These are phyloP conservation scores for Neogobius melanostomus DNA, from an alignment of 2,113 vertebrate genomes.

Conservation along the genomic window DNA sequence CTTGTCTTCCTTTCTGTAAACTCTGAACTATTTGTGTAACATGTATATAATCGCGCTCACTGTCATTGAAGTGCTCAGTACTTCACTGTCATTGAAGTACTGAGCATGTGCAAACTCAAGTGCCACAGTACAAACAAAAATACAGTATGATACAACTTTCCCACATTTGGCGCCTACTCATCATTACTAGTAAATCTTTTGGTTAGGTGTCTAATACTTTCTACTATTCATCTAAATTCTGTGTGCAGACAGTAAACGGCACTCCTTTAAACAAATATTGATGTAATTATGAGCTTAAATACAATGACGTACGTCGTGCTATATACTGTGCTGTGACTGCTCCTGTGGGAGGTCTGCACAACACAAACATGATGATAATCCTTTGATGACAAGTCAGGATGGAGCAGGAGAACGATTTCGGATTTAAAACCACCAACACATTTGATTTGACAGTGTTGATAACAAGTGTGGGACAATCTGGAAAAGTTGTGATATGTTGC, in stretches of 20 bases:
- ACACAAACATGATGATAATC: too few species aligned
- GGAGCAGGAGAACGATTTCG: too few species aligned
- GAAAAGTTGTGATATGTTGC: too few species aligned
- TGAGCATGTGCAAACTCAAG: constrained; percentile 1
- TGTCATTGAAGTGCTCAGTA: too few species aligned
- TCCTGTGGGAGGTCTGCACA: not conserved
- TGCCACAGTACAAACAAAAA: not conserved
- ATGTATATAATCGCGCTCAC: too few species aligned
- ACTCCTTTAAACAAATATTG: not conserved
- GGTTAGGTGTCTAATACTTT: not conserved
- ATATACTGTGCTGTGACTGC: not conserved
- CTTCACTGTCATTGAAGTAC: not conserved
- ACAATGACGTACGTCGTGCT: not conserved
- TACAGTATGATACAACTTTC: not conserved
- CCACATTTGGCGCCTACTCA: not conserved
- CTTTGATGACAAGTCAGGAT: too few species aligned
- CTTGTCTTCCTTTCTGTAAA: too few species aligned
- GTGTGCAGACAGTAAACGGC: not conserved
- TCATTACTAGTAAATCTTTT: not conserved
- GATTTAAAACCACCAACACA: too few species aligned
- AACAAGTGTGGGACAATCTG: too few species aligned
- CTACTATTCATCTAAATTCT: not conserved
- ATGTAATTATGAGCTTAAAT: not conserved
- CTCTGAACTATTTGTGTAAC: too few species aligned
- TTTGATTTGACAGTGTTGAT: too few species aligned